A percentile compares a stretch with the other conserved stretches of the same genome.
Evolutionary conservation across 2,797 vertebrate genomes (phyloP).

Genomic region (Sandelia bainsii): DNA sequence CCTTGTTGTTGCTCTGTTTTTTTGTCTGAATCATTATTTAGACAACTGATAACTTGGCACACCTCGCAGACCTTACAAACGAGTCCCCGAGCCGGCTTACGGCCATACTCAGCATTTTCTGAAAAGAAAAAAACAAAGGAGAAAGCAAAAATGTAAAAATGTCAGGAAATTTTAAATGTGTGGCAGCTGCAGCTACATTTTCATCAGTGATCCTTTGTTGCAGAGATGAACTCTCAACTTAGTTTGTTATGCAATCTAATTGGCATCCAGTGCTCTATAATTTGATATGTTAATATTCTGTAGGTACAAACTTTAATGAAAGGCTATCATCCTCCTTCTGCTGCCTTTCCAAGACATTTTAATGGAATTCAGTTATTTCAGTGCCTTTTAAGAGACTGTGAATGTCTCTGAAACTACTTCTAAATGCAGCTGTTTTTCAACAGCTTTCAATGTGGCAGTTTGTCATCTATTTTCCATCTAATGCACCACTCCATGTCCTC

Average conservation of each 20-base stretch:
- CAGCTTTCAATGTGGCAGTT: slow-evolving; percentile 36
- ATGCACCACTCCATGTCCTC: slow-evolving; percentile 22
- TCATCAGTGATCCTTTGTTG: slow-evolving; percentile 27
- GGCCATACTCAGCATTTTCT: slow-evolving; percentile 19
- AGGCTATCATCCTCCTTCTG: slow-evolving; percentile 41
- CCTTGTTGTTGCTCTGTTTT: slow-evolving; percentile 56
- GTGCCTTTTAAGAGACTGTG: slow-evolving; percentile 42
- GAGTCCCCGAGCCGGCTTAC: slow-evolving; percentile 13
- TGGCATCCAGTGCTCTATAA: slow-evolving; percentile 27
- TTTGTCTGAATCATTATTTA: slow-evolving; percentile 72
- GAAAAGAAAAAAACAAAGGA: not conserved
- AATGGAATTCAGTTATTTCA: slow-evolving; percentile 51
- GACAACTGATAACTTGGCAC: slow-evolving; percentile 53
- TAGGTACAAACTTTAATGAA: slow-evolving; percentile 48
- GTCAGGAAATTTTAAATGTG: not conserved
- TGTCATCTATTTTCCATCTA: slow-evolving; percentile 10
- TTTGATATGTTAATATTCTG: slow-evolving; percentile 48
- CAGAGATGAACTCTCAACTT: slow-evolving; percentile 26
- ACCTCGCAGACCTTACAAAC: slow-evolving; percentile 40
- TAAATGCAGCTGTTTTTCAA: slow-evolving; percentile 64
- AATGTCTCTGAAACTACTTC: slow-evolving; percentile 58
- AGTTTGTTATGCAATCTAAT: slow-evolving; percentile 32
- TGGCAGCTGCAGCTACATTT: slow-evolving; percentile 36
- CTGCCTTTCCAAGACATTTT: slow-evolving; percentile 45
- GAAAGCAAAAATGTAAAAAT: not conserved